A percentile compares a stretch with the other conserved stretches of the same genome.
Conservation (phyloP, 2,113 vertebrate genomes). For the Erythrocercus mccallii region DNA sequence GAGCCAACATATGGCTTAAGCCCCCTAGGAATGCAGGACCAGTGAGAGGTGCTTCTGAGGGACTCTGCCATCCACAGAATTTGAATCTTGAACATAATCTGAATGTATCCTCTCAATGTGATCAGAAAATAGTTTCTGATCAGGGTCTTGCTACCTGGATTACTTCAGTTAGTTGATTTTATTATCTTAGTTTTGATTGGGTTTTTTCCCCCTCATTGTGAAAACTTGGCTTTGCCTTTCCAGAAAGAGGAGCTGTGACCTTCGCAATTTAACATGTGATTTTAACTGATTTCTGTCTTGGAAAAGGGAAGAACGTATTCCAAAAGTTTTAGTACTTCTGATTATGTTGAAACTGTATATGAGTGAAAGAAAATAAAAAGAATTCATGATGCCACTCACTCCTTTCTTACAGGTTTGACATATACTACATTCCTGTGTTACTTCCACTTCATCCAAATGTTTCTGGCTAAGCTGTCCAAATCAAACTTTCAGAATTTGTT, state of each 20-base stretch:
- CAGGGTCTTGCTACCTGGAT: background rate
- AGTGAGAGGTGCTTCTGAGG: background rate
- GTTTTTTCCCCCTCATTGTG: fast-evolving
- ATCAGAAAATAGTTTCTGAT: background rate
- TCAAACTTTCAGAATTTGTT: background rate
- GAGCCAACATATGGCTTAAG: background rate
- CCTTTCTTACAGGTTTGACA: background rate
- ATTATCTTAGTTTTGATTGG: background rate
- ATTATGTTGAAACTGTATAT: background rate
- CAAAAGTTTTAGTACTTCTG: background rate
- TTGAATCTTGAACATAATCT: background rate
- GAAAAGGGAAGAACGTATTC: background rate
- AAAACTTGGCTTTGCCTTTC: background rate
- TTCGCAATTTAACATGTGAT: background rate
- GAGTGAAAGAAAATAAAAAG: background rate
- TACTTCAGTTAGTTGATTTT: background rate
- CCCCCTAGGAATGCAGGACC: background rate
- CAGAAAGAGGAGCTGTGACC: background rate
- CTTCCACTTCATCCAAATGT: background rate
- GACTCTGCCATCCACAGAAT: background rate
- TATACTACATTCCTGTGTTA: background rate
- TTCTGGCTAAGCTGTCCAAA: background rate
- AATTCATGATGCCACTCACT: background rate
- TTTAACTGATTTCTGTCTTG: background rate
- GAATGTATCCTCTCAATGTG: background rate